Percentiles rank a stretch among this genome's conserved stretches.
Conservation (phyloP, 2,888 invertebrate species). For the Linnaemya vulpina region DNA sequence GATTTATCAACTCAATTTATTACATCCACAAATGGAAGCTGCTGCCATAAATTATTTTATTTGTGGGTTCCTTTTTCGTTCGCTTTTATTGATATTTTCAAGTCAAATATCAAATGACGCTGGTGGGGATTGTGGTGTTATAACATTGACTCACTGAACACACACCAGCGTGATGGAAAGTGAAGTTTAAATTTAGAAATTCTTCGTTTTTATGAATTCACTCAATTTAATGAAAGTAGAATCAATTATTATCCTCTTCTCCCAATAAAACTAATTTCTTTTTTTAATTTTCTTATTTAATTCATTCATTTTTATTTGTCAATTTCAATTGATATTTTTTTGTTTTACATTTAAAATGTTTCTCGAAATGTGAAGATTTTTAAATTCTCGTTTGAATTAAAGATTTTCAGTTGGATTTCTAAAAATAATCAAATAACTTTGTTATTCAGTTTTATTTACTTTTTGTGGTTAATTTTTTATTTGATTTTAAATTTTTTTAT, state of each 20-base stretch:
- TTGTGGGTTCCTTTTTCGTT: background rate
- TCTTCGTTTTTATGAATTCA: conserved; percentile 1
- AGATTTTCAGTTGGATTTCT: conserved; percentile 24
- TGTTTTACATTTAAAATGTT: conserved; percentile 66
- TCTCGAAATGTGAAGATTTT: conserved; percentile 55
- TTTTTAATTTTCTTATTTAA: background rate
- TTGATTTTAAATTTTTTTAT: background rate
- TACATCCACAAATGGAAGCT: background rate
- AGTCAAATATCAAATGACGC: conserved; percentile 25
- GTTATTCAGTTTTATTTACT: conserved; percentile 34
- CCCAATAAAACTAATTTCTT: no score
- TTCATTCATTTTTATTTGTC: conserved; percentile 15
- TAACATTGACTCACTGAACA: conserved; percentile 1
- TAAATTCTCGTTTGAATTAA: conserved; percentile 33
- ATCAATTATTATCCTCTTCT: no score
- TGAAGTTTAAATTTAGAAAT: conserved; percentile 23
- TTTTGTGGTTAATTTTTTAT: background rate
- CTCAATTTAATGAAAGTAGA: conserved; percentile 4
- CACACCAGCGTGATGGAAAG: background rate
- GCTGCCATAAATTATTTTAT: conserved; percentile 25
- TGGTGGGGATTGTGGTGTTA: no score
- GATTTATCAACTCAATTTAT: background rate
- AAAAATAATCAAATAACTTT: conserved; percentile 50
- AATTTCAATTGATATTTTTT: conserved; percentile 36
- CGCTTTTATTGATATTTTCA: conserved; percentile 8